A percentile compares a stretch with the other conserved stretches of the same genome.
These are phyloP conservation scores for Podabrus alpinus DNA, from an alignment of 2,888 invertebrate species.

Conservation along the genomic window DNA sequence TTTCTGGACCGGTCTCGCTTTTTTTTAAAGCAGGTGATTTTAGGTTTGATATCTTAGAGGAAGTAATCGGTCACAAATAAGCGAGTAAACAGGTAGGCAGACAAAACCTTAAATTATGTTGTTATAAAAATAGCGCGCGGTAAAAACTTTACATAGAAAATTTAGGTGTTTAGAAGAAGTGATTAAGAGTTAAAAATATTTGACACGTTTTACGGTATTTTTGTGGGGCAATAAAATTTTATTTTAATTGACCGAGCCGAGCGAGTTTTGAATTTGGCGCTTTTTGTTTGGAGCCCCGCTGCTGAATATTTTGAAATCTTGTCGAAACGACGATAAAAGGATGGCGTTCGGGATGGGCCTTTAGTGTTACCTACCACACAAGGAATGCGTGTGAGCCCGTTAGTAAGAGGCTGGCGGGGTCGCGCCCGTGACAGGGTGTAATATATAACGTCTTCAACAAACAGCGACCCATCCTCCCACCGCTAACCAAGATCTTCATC, in stretches of 20 bases:
- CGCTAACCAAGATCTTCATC: conserved; percentile 48
- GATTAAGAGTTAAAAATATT: neutral
- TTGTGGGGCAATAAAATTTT: conserved; percentile 5
- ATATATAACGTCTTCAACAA: conserved; percentile 51
- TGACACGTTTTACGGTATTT: conserved; percentile 2
- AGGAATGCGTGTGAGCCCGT: conserved; percentile 48
- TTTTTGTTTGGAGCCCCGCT: conserved; percentile 17
- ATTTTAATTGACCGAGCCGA: neutral
- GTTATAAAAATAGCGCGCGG: neutral
- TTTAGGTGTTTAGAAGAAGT: neutral
- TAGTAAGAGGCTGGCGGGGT: conserved; percentile 47
- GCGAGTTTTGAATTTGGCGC: neutral
- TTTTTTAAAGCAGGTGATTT: conserved; percentile 27
- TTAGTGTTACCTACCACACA: conserved; percentile 44
- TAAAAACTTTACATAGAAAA: neutral
- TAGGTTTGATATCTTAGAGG: conserved; percentile 23
- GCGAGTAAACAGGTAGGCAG: conserved; percentile 1
- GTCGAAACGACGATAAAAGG: too few relatives aligned
- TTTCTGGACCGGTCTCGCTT: neutral
- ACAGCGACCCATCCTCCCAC: conserved; percentile 49
- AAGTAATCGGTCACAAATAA: conserved; percentile 32
- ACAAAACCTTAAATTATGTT: neutral
- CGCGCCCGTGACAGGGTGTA: conserved; percentile 50
- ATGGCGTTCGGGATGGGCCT: conserved; percentile 34
- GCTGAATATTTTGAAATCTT: conserved; percentile 32